Conservation (phyloP, 2,888 invertebrate genomes). For the Mesorhabditis belari region DNA sequence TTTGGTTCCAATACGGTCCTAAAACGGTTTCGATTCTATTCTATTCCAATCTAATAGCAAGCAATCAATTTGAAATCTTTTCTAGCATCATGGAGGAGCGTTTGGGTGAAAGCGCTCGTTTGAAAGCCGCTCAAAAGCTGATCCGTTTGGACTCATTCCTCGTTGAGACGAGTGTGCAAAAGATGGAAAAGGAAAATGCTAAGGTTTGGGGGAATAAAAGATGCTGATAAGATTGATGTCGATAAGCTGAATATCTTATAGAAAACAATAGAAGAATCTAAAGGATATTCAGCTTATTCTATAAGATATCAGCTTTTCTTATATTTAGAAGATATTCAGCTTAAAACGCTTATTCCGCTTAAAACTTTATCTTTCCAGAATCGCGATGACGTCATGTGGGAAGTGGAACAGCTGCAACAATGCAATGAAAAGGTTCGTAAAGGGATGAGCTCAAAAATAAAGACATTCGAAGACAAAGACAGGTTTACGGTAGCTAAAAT, state of each 20-base stretch:
- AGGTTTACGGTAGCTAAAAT: too few relatives aligned
- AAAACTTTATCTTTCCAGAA: too few relatives aligned
- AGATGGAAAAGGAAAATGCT: conserved; percentile 39
- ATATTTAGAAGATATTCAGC: too few relatives aligned
- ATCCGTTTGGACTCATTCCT: conserved; percentile 48
- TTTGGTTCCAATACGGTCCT: too few relatives aligned
- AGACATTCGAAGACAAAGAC: too few relatives aligned
- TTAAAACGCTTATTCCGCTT: too few relatives aligned
- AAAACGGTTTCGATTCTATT: too few relatives aligned
- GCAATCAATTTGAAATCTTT: too few relatives aligned
- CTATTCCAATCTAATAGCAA: too few relatives aligned
- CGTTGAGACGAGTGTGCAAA: conserved; percentile 42
- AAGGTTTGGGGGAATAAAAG: conserved; percentile 18
- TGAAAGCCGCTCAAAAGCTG: conserved; percentile 46
- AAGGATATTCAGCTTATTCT: not conserved
- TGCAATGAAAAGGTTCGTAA: conserved; percentile 30
- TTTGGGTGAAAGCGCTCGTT: conserved; percentile 43
- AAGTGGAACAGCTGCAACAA: conserved; percentile 47
- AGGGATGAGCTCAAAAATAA: too few relatives aligned
- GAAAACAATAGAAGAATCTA: not conserved
- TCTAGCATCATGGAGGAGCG: conserved; percentile 28
- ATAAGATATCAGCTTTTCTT: too few relatives aligned
- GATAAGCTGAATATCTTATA: not conserved
- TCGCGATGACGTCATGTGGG: conserved; percentile 45
- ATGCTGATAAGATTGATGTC: not conserved